Evolutionary conservation across 2,797 vertebrate genomes (phyloP).

Genomic region (Lerista edwardsae): DNA sequence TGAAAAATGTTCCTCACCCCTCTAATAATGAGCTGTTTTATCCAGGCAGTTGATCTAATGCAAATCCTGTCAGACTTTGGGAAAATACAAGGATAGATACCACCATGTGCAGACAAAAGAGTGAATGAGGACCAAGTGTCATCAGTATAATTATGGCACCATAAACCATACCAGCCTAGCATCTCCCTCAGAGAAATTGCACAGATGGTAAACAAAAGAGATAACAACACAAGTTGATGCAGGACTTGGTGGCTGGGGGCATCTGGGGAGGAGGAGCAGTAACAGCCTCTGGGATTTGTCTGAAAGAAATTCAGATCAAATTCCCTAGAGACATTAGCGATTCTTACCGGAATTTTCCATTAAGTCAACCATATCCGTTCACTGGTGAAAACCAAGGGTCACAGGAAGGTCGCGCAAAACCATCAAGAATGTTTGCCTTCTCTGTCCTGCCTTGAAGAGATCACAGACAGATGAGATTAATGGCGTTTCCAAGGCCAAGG

Average conservation of each 20-base stretch:
- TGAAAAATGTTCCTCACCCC: background rate
- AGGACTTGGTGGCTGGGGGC: fast-evolving
- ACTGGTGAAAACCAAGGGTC: background rate
- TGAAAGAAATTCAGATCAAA: background rate
- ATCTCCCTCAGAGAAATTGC: background rate
- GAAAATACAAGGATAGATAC: background rate
- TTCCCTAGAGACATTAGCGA: background rate
- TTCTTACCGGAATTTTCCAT: background rate
- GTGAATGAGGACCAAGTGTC: background rate
- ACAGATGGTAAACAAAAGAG: background rate
- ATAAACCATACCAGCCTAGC: fast-evolving
- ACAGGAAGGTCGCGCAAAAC: background rate
- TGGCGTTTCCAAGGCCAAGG: background rate
- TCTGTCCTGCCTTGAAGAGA: background rate
- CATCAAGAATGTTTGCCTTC: background rate
- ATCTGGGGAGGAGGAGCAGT: background rate
- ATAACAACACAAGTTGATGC: background rate
- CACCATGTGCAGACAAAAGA: background rate
- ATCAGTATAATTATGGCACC: background rate
- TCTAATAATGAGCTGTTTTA: background rate
- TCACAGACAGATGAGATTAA: background rate
- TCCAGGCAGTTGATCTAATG: background rate
- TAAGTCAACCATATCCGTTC: constrained; percentile 7
- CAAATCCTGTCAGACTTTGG: background rate
- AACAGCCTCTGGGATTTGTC: background rate